Conservation (phyloP, 2,113 vertebrate species). For the Gopherus flavomarginatus region DNA sequence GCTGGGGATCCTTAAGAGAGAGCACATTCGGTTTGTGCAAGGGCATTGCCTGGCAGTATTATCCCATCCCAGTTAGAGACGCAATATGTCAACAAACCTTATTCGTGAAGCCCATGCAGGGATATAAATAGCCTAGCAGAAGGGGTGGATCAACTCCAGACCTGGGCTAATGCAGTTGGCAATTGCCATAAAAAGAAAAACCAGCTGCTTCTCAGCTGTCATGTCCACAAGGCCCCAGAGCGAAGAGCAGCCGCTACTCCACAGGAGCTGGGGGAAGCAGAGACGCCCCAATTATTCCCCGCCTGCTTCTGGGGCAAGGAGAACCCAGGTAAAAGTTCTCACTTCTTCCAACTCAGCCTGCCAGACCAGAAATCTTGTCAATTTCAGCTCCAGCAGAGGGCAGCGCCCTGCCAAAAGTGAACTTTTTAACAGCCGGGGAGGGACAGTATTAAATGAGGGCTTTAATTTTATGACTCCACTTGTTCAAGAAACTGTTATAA, state of each 20-base stretch:
- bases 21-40: neutral
- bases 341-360: neutral
- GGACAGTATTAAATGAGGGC: neutral
- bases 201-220: neutral
- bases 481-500: neutral
- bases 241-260: neutral
- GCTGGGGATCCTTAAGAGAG: neutral
- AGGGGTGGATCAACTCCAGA: neutral
- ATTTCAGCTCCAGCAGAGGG: neutral
- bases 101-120: neutral
- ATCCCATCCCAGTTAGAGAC: neutral
- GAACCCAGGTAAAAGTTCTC: neutral
- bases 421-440: neutral
- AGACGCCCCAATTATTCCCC: neutral
- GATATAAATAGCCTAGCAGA: neutral
- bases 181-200: neutral
- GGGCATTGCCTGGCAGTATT: neutral
- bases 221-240: neutral
- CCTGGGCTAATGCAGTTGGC: neutral
- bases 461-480: neutral
- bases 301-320: neutral
- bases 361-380: neutral
- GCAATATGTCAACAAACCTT: neutral
- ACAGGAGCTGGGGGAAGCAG: neutral
- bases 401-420: neutral